A percentile compares a stretch with the other conserved stretches of the same genome.
Conservation (phyloP, 2,113 vertebrate species). For the Cyprinodon variegatus region DNA sequence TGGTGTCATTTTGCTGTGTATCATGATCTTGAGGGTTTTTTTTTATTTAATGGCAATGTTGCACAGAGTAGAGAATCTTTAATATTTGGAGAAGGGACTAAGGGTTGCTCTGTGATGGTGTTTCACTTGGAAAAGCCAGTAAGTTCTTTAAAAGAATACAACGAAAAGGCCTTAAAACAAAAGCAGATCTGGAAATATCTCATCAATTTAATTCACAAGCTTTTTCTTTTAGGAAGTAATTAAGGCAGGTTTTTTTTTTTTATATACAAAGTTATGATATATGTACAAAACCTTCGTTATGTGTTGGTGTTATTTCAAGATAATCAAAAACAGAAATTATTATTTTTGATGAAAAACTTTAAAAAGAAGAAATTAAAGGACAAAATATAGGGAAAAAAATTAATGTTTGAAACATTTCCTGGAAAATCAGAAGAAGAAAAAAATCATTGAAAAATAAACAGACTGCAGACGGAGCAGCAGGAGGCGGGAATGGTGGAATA, state of each 20-base stretch:
- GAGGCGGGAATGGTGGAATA: no score
- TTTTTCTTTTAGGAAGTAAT: no score
- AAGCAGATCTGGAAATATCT: not conserved
- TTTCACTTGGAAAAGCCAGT: not conserved
- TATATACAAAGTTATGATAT: no score
- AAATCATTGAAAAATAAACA: not conserved
- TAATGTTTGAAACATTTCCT: not conserved
- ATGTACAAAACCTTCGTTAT: no score
- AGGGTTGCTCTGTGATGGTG: no score
- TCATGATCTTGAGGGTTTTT: not conserved
- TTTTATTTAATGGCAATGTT: not conserved
- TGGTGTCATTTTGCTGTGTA: not conserved
- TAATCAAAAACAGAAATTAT: no score
- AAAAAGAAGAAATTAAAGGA: not conserved
- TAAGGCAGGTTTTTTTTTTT: no score
- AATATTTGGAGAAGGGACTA: no score
- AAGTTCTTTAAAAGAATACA: not conserved
- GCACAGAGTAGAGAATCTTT: not conserved
- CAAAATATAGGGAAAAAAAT: not conserved
- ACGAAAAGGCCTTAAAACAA: not conserved
- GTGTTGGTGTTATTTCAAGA: no score
- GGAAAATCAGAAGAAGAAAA: not conserved
- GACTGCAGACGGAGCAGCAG: no score
- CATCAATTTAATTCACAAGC: no score
- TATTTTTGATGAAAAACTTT: not conserved